Percentiles rank a stretch among this genome's conserved stretches.
phyloP scores from a whole-genome alignment of 2,797 vertebrate genomes.

The Luscinia luscinia region DNA sequence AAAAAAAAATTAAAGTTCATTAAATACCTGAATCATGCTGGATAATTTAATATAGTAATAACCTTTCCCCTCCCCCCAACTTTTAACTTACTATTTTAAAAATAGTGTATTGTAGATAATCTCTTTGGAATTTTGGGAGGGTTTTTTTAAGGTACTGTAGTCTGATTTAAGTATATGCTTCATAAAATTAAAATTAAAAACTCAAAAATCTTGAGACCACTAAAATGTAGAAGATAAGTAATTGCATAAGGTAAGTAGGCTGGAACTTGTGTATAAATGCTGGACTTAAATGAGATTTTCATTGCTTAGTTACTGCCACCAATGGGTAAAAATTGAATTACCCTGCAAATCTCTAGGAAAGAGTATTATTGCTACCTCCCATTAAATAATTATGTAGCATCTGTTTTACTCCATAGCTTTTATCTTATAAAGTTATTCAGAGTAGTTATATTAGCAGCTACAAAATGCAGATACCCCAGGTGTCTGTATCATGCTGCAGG shows the following conservation, averaged over 20 bases:
- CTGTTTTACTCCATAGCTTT: neutral
- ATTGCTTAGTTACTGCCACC: neutral
- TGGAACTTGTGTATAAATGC: neutral
- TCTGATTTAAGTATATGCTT: neutral
- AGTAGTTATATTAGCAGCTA: neutral
- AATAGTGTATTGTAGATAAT: neutral
- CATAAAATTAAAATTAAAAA: neutral
- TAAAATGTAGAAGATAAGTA: neutral
- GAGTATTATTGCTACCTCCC: neutral
- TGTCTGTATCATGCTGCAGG: neutral
- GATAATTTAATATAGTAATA: neutral
- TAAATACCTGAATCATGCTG: neutral
- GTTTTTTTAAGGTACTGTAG: neutral
- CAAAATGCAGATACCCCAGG: neutral
- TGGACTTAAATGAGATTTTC: neutral
- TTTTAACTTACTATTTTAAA: neutral
- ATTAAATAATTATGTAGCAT: neutral
- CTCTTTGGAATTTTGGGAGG: neutral
- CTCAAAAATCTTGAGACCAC: neutral
- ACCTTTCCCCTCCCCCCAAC: rapidly evolving
- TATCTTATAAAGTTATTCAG: neutral
- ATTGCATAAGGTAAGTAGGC: neutral
- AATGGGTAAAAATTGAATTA: neutral
- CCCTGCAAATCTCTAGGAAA: neutral
- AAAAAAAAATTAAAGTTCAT: neutral